phyloP scores from a whole-genome alignment of 2,888 invertebrate species.

The Sesia bembeciformis region DNA sequence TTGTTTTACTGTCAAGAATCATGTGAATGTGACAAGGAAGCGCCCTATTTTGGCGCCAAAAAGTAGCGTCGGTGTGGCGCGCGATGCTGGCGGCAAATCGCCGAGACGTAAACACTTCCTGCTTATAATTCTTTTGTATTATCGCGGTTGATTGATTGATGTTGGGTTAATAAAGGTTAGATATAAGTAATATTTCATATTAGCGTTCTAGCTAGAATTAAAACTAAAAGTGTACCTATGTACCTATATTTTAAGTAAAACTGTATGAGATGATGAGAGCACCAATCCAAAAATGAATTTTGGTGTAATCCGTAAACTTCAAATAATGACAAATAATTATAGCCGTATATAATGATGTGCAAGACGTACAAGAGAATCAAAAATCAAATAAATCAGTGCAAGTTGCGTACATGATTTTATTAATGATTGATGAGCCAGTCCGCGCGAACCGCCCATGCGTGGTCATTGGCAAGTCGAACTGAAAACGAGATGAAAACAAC shows the following conservation, averaged over 20 bases:
- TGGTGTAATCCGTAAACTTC: too few species aligned
- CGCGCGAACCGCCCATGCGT: constrained; percentile 9
- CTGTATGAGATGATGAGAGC: too few species aligned
- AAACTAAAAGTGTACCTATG: too few species aligned
- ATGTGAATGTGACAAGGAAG: constrained; percentile 33
- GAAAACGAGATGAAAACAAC: background rate
- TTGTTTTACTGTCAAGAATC: constrained; percentile 57
- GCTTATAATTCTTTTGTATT: constrained; percentile 24
- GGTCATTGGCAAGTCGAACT: constrained; percentile 27
- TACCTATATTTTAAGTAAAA: too few species aligned
- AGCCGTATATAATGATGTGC: too few species aligned
- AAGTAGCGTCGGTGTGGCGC: constrained; percentile 9
- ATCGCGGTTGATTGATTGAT: constrained; percentile 24
- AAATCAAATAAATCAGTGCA: too few species aligned
- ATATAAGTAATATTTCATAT: too few species aligned
- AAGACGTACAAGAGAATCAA: too few species aligned
- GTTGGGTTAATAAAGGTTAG: background rate
- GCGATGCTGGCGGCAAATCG: background rate
- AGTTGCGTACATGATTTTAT: too few species aligned
- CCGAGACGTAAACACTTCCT: constrained; percentile 13
- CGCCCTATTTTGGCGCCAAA: constrained; percentile 5
- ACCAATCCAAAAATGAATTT: too few species aligned
- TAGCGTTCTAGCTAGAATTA: too few species aligned
- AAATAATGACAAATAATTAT: too few species aligned
- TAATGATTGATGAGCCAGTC: background rate